Evolutionary conservation across 2,113 vertebrate genomes (phyloP).

Genomic region (Pelobates fuscus): DNA sequence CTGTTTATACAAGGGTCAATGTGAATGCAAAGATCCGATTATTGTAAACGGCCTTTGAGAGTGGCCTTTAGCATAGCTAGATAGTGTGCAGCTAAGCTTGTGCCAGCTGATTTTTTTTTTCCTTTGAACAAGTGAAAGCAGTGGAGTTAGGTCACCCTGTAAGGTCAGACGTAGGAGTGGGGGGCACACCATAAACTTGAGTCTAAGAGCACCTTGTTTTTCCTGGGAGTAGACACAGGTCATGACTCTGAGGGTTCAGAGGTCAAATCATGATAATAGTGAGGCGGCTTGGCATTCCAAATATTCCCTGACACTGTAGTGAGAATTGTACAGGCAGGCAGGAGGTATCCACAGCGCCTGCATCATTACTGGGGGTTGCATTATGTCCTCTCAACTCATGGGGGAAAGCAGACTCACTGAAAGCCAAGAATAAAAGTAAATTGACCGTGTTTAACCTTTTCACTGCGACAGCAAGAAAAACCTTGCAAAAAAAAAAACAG

Average conservation of each 20-base stretch:
- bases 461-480: too few species aligned
- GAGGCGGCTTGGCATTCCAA: conserved; percentile 11
- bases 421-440: too few species aligned
- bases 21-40: not conserved
- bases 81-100: not conserved
- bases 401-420: not conserved
- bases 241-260: conserved; percentile 3
- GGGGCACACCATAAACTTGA: conserved; percentile 17
- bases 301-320: conserved; percentile 18
- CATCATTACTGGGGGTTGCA: not conserved
- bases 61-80: not conserved
- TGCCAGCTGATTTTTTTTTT: not conserved
- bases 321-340: not conserved
- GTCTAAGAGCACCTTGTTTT: conserved; percentile 3
- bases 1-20: not conserved
- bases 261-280: conserved; percentile 28
- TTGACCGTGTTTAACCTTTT: too few species aligned
- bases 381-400: not conserved
- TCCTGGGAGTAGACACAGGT: conserved; percentile 3
- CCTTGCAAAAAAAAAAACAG: too few species aligned
- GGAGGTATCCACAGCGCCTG: not conserved
- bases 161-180: conserved; percentile 1
- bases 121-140: not conserved
- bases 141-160: not conserved
- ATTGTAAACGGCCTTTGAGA: not conserved